Percentiles rank a stretch among this genome's conserved stretches.
phyloP scores from a whole-genome alignment of 2,113 vertebrate genomes.

The Abramis brama region DNA sequence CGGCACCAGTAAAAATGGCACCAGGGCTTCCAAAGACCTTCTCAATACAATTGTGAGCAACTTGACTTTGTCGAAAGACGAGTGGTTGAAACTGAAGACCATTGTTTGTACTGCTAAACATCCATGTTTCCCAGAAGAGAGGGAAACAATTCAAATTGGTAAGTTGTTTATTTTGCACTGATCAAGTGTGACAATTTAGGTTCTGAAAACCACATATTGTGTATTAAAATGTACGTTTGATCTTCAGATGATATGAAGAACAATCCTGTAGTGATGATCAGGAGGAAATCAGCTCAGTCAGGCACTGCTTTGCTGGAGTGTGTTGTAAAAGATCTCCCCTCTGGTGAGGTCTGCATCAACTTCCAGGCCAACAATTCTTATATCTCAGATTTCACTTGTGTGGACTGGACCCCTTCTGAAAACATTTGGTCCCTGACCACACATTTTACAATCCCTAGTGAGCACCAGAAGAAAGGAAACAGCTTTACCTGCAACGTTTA shows the following conservation, averaged over 20 bases:
- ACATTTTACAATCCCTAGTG: conserved; percentile 32
- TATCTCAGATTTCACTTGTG: conserved; percentile 35
- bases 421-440: conserved; percentile 50
- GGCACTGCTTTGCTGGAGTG: conserved; percentile 63
- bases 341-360: conserved; percentile 59
- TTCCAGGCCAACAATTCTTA: conserved; percentile 38
- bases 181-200: not conserved
- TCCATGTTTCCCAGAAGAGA: conserved; percentile 57
- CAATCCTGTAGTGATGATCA: conserved; percentile 63
- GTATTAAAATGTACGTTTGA: not conserved
- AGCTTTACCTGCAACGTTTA: conserved; percentile 48
- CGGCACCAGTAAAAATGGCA: rapidly evolving
- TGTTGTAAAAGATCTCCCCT: conserved; percentile 54
- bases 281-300: conserved; percentile 53
- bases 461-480: not conserved
- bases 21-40: rapidly evolving
- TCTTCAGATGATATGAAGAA: conserved; percentile 43
- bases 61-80: not conserved
- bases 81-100: conserved; percentile 48
- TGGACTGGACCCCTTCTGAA: conserved; percentile 48
- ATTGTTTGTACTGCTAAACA: conserved; percentile 68
- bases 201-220: not conserved
- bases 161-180: not conserved
- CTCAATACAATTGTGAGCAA: not conserved
- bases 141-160: conserved; percentile 43